Evolutionary conservation across 2,888 invertebrate genomes (phyloP), one percentile per base, ranked within the genome.

Genomic region (Cataglyphis cursor): DNA sequence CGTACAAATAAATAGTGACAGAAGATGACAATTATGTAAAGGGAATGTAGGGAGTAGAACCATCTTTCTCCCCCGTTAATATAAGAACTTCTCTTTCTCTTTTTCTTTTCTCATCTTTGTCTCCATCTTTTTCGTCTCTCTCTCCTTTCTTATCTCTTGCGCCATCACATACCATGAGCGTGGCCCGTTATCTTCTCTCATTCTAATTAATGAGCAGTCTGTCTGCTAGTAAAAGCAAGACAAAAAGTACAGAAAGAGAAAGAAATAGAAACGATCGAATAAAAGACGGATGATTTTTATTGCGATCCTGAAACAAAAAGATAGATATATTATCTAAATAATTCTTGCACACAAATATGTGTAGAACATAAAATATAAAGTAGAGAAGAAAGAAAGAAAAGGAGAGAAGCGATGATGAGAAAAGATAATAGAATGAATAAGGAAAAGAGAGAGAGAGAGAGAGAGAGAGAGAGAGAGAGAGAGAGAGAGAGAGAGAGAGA

Each of bases 1-100:
- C 76, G 72, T 81, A 85, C 82, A 89, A 92, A 91, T 86, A 87
- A 86, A 91, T 85, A 85, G 83, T 90, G 92, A 92, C 92, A 90
- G 85, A 86, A 87, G 87, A 88, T 91, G 92, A 92, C 91, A 92
- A 92, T 92, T 90, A 92, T 90, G 90, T 90, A 51, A n/a, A n/a
- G 48, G 1, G 85, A 90, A 85, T 66, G 74, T 70, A 90, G 87
- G 87, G 88, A 88, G 81, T 88, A 87, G 51, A 82, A 86, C 54
- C 44, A 21, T 76, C 54, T 65, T 18, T 12, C 9, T 54, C 66
- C n/a, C 24, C 1, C 18, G 35, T 62, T 61, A 24, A n/a, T 28
- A 28, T 44, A 28, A 10, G 41, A 18, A 68, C 9, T 41, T 31
- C 44, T 54, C 24, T 54, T 65, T 84, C 65, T 24, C 62, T 66